These are phyloP conservation scores for Alexandromys fortis DNA, from an alignment of 2,113 vertebrate species.

Conservation along the genomic window DNA sequence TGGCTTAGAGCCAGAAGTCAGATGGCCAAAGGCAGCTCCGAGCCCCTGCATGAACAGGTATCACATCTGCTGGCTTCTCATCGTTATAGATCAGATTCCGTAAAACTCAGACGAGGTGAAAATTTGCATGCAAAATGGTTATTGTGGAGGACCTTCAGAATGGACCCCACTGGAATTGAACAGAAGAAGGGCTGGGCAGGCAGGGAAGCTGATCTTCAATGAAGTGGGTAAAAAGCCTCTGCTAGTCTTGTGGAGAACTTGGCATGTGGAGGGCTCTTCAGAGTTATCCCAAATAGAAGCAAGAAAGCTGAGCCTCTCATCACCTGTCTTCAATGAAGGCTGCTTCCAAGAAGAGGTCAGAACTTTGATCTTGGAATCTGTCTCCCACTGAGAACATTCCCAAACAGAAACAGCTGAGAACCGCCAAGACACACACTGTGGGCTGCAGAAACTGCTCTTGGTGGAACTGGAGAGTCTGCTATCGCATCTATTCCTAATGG, in stretches of 20 bases:
- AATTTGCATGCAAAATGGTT: background rate
- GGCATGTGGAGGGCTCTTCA: background rate
- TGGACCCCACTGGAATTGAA: accelerated
- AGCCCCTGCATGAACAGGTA: background rate
- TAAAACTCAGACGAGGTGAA: background rate
- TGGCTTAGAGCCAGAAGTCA: background rate
- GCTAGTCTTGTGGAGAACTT: background rate
- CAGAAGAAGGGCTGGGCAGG: background rate
- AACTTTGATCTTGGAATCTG: background rate
- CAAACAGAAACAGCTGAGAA: background rate
- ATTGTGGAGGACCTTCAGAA: background rate
- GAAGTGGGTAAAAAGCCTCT: background rate
- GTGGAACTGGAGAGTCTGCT: background rate
- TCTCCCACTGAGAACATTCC: background rate
- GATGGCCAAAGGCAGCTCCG: background rate
- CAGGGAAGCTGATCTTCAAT: background rate
- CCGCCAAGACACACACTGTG: background rate
- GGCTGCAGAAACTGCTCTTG: accelerated
- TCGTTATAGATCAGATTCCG: background rate
- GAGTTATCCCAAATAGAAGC: background rate
- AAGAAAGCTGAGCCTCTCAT: background rate
- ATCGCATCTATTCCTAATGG: accelerated
- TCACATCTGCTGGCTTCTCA: background rate
- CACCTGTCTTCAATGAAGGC: background rate
- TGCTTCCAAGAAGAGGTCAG: background rate